Evolutionary conservation across 2,113 vertebrate species (phyloP).

Genomic region (Raja brachyura): DNA sequence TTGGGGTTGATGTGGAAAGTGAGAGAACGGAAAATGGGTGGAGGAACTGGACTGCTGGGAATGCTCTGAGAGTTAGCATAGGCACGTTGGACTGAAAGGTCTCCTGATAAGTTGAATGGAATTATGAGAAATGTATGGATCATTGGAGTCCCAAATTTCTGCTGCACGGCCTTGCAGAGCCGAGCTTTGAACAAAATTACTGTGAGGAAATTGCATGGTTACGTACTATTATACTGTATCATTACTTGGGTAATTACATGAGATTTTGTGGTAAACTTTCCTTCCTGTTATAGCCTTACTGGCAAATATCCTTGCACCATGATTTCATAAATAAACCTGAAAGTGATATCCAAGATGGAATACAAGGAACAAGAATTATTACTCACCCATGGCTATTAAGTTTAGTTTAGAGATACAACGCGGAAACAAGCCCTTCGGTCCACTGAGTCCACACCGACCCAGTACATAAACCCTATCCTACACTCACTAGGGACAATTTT

Average conservation of each 20-base stretch:
- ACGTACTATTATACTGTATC: too few relatives aligned
- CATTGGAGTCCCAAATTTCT: neutral
- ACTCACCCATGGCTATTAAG: neutral
- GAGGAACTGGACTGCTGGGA: too few relatives aligned
- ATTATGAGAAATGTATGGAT: neutral
- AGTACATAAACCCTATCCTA: too few relatives aligned
- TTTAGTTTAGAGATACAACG: neutral
- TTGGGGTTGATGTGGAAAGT: too few relatives aligned
- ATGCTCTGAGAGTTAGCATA: too few relatives aligned
- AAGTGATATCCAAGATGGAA: neutral
- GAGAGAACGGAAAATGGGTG: too few relatives aligned
- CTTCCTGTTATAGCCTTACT: neutral
- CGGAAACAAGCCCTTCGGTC: too few relatives aligned
- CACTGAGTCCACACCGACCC: too few relatives aligned
- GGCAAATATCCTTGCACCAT: neutral
- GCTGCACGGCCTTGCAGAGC: neutral
- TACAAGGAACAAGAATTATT: neutral
- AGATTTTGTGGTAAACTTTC: neutral
- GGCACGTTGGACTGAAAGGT: too few relatives aligned
- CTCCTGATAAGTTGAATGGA: too few relatives aligned
- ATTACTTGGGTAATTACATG: too few relatives aligned
- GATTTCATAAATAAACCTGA: neutral
- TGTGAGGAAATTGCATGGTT: neutral
- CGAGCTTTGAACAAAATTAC: neutral
- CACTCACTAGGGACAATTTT: too few relatives aligned